These are phyloP conservation scores for Apeira syringaria DNA, from an alignment of 2,888 invertebrate genomes.

Conservation along the genomic window DNA sequence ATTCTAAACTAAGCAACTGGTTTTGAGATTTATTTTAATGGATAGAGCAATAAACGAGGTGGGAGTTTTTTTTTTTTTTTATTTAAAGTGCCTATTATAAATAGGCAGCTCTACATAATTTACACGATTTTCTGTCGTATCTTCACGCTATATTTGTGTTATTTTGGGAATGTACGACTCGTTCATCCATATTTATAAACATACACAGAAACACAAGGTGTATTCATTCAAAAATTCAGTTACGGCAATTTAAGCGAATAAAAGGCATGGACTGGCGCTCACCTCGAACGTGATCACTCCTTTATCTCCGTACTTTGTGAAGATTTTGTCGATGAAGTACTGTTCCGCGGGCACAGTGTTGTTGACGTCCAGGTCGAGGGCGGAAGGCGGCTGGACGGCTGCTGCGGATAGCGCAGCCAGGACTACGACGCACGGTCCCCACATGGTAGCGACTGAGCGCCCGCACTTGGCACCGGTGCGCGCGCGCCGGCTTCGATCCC, in stretches of 20 bases:
- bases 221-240: constrained; percentile 7
- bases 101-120: too few relatives aligned
- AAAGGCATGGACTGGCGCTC: constrained; percentile 43
- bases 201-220: too few relatives aligned
- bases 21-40: too few relatives aligned
- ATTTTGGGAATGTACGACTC: too few relatives aligned
- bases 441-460: constrained; percentile 64
- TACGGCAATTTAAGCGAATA: too few relatives aligned
- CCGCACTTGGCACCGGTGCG: constrained; percentile 38
- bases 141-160: too few relatives aligned
- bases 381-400: constrained; percentile 35
- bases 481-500: constrained; percentile 50
- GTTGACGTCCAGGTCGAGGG: constrained; percentile 39
- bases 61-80: too few relatives aligned
- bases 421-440: constrained; percentile 62
- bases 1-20: too few relatives aligned
- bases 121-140: too few relatives aligned
- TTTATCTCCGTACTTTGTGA: constrained; percentile 82
- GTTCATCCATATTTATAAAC: not conserved
- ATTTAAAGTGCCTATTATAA: too few relatives aligned
- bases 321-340: constrained; percentile 80
- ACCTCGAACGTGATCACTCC: constrained; percentile 83
- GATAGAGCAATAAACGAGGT: too few relatives aligned
- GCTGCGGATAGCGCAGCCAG: constrained; percentile 49
- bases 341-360: constrained; percentile 64